Evolutionary conservation across 2,888 invertebrate species (phyloP).

Genomic region (Gibbula magus): DNA sequence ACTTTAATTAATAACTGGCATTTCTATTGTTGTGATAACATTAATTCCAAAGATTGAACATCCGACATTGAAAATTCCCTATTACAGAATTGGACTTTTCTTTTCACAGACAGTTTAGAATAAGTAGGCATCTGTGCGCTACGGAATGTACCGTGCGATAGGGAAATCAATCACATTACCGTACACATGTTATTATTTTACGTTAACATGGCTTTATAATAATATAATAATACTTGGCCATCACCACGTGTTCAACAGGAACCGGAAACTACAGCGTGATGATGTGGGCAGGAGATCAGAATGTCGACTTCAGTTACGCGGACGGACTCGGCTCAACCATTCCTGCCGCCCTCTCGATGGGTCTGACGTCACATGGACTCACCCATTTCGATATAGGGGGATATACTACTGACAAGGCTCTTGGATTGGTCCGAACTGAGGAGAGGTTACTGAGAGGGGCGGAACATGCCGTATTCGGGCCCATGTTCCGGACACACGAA

Average conservation of each 20-base stretch:
- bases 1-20: too few relatives aligned
- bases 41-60: too few relatives aligned
- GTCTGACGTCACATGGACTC: slow-evolving; percentile 64
- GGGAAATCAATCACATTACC: too few relatives aligned
- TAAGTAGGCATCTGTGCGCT: too few relatives aligned
- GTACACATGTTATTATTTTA: too few relatives aligned
- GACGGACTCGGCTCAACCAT: slow-evolving; percentile 68
- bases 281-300: slow-evolving; percentile 72
- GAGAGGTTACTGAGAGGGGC: slow-evolving; percentile 67
- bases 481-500: slow-evolving; percentile 69
- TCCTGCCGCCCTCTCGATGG: slow-evolving; percentile 64
- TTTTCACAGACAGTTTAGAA: too few relatives aligned
- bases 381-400: slow-evolving; percentile 72
- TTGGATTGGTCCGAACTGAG: slow-evolving; percentile 54
- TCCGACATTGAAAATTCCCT: too few relatives aligned
- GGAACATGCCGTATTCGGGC: slow-evolving; percentile 67
- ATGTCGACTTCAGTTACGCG: slow-evolving; percentile 65
- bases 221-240: too few relatives aligned
- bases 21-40: too few relatives aligned
- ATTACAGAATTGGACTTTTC: too few relatives aligned
- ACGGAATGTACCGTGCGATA: too few relatives aligned
- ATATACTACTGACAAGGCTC: slow-evolving; percentile 56
- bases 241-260: slow-evolving; percentile 42
- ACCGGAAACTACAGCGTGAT: slow-evolving; percentile 61
- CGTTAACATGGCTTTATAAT: too few relatives aligned